phyloP scores from a whole-genome alignment of 2,888 invertebrate species.

The Calliscelio sp. region DNA sequence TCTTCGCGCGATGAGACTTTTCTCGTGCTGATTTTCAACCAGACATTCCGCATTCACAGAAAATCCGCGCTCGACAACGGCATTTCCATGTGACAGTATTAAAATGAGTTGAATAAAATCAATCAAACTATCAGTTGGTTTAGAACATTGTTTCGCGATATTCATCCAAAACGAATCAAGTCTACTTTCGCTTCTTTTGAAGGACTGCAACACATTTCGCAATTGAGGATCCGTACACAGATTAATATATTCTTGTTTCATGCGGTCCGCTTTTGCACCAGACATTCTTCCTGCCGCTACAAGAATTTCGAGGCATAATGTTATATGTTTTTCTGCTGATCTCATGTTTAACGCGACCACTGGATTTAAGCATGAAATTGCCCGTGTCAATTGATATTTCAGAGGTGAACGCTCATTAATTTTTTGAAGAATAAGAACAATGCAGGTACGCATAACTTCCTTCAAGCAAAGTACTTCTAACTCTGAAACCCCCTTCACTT shows the following conservation, averaged over 20 bases:
- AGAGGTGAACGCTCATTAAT: conserved; percentile 39
- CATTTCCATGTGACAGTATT: conserved; percentile 66
- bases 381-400: conserved; percentile 30
- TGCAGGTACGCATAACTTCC: conserved; percentile 35
- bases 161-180: conserved; percentile 37
- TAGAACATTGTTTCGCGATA: not conserved
- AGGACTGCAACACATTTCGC: conserved; percentile 11
- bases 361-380: conserved; percentile 46
- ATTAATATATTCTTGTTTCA: conserved; percentile 30
- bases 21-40: conserved; percentile 71
- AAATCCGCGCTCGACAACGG: conserved; percentile 73
- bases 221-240: conserved; percentile 15
- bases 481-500: conserved; percentile 38
- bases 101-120: conserved; percentile 65
- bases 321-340: conserved; percentile 17
- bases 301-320: conserved; percentile 25
- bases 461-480: conserved; percentile 31
- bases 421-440: conserved; percentile 29
- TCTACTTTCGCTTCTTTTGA: conserved; percentile 24
- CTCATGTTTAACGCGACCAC: conserved; percentile 3
- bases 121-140: conserved; percentile 28
- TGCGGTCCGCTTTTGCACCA: conserved; percentile 32
- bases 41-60: conserved; percentile 73
- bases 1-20: conserved; percentile 68
- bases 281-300: conserved; percentile 22